phyloP scores from a whole-genome alignment of 2,797 vertebrate species.

The Salarias fasciatus region DNA sequence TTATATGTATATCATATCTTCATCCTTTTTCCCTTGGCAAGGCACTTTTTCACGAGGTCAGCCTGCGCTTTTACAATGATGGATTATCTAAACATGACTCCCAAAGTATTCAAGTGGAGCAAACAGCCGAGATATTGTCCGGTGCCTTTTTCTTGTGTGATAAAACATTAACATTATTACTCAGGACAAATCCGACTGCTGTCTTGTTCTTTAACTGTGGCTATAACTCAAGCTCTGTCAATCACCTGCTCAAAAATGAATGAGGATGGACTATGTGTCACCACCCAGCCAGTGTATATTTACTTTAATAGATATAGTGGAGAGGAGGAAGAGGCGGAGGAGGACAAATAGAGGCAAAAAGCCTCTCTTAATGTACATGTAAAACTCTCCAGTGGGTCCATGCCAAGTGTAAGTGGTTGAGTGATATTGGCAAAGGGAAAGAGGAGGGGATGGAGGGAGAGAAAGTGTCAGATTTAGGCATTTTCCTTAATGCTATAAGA shows the following conservation, averaged over 20 bases:
- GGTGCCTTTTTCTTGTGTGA: conserved; percentile 6
- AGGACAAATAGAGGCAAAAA: conserved; percentile 71
- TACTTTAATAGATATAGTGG: conserved; percentile 76
- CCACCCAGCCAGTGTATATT: conserved; percentile 62
- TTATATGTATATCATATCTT: conserved; percentile 65
- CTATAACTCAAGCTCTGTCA: conserved; percentile 69
- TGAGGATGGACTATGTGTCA: conserved; percentile 76
- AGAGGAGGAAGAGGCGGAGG: conserved; percentile 58
- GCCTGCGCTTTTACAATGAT: conserved; percentile 44
- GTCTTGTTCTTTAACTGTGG: conserved; percentile 46
- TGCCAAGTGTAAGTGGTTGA: conserved; percentile 86
- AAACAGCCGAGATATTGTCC: conserved; percentile 31
- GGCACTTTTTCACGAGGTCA: conserved; percentile 55
- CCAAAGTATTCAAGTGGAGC: conserved; percentile 42
- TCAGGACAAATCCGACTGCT: conserved; percentile 8
- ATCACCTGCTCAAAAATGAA: conserved; percentile 78
- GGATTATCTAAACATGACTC: conserved; percentile 57
- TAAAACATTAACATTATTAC: conserved; percentile 48
- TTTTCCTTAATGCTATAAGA: conserved; percentile 89
- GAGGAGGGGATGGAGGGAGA: conserved; percentile 63
- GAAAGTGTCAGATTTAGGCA: conserved; percentile 85
- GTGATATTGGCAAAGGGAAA: conserved; percentile 83
- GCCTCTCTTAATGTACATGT: conserved; percentile 81
- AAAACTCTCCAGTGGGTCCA: conserved; percentile 75
- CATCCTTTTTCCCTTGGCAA: conserved; percentile 44